Evolutionary conservation across 2,888 invertebrate species (phyloP).

Genomic region (Leptarthrus brevirostris): DNA sequence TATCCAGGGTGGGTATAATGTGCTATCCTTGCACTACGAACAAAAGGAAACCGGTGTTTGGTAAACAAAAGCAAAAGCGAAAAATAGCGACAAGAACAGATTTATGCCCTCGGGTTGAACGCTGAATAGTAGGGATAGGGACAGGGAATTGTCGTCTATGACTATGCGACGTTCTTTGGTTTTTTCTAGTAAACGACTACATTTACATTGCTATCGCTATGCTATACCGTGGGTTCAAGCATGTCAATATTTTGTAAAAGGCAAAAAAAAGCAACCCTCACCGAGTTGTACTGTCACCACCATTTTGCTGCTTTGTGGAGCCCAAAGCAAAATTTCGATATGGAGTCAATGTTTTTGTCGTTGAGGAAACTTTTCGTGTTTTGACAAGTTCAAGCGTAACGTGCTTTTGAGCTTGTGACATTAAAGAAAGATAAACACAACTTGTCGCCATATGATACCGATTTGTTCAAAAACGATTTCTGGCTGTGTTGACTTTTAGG

Average conservation of each 20-base stretch:
- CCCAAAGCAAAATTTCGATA: slow-evolving; percentile 38
- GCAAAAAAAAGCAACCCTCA: background rate
- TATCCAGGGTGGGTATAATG: slow-evolving; percentile 22
- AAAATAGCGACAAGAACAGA: slow-evolving; percentile 32
- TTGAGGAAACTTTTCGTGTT: slow-evolving; percentile 27
- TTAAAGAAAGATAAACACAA: slow-evolving; percentile 38
- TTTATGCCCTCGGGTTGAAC: slow-evolving; percentile 36
- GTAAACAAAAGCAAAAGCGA: slow-evolving; percentile 39
- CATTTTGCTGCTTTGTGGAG: background rate
- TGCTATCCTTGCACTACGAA: background rate
- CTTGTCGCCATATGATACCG: slow-evolving; percentile 6
- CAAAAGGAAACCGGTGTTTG: background rate
- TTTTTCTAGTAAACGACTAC: slow-evolving; percentile 5
- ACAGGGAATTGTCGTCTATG: slow-evolving; percentile 8
- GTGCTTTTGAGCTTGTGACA: slow-evolving; percentile 13
- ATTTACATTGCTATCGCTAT: slow-evolving; percentile 6
- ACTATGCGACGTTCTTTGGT: slow-evolving; percentile 2
- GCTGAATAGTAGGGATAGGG: no score
- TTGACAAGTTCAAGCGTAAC: slow-evolving; percentile 12
- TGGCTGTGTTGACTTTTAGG: no score
- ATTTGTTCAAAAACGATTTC: slow-evolving; percentile 43
- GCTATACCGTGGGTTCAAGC: slow-evolving; percentile 4
- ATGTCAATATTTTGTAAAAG: slow-evolving; percentile 24
- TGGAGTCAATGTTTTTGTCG: slow-evolving; percentile 34
- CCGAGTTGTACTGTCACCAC: slow-evolving; percentile 21